Conservation (phyloP, 2,113 vertebrate genomes). For the Cnemophilus loriae region DNA sequence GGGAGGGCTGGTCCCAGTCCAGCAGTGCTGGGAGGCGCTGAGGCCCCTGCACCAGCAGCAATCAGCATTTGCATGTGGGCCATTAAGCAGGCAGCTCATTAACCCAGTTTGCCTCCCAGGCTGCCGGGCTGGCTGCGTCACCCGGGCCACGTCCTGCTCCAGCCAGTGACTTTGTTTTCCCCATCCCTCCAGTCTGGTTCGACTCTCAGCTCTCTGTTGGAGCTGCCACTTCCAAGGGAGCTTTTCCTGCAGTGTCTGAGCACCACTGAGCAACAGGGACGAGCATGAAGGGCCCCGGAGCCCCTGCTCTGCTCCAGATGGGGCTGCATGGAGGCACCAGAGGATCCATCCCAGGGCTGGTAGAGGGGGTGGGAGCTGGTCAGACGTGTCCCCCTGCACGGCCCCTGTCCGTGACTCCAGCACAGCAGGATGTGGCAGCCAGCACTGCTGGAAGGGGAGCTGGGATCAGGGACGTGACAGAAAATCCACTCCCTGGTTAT, state of each 20-base stretch:
- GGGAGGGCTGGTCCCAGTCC: neutral
- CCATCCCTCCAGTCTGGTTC: neutral
- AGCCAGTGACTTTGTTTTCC: neutral
- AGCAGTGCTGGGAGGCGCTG: neutral
- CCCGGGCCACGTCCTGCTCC: neutral
- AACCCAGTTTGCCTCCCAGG: neutral
- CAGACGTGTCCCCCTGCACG: neutral
- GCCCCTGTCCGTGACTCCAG: neutral
- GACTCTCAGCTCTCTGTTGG: neutral
- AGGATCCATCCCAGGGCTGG: neutral
- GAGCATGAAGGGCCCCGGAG: neutral
- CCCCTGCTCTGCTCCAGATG: neutral
- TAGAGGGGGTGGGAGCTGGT: neutral
- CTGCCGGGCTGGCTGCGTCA: neutral
- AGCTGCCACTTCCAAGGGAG: neutral
- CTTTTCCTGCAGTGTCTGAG: neutral
- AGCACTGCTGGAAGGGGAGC: neutral
- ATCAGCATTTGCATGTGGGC: neutral
- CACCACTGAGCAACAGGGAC: neutral
- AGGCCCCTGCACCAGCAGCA: neutral
- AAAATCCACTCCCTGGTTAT: neutral
- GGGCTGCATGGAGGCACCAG: neutral
- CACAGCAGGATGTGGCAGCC: neutral
- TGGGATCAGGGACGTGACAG: neutral
- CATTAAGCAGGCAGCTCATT: neutral